phyloP scores from a whole-genome alignment of 2,113 vertebrate species.

The Choloepus hoffmanni region DNA sequence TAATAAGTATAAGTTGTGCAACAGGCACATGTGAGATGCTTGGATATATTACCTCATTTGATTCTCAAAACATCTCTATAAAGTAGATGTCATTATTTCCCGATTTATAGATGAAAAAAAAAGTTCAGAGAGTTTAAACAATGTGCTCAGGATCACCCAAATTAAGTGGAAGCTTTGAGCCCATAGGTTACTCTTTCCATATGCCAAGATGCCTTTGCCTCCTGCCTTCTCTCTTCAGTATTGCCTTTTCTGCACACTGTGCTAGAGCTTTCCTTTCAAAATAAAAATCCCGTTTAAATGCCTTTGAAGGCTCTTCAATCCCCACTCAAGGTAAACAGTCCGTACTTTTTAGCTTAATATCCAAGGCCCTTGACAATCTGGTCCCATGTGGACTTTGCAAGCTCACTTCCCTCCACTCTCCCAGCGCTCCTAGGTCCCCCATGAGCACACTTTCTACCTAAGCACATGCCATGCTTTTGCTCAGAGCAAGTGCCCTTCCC shows the following conservation, averaged over 20 bases:
- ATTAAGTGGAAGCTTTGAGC: background rate
- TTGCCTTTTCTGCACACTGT: background rate
- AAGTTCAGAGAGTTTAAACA: background rate
- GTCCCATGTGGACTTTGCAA: background rate
- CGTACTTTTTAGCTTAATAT: constrained; percentile 58
- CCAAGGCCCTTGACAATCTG: constrained; percentile 51
- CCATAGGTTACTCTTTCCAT: background rate
- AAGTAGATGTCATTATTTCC: constrained; percentile 18
- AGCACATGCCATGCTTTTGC: background rate
- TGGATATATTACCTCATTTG: background rate
- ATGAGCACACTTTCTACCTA: background rate
- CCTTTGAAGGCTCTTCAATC: constrained; percentile 61
- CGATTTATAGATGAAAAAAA: background rate
- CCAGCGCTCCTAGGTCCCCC: background rate
- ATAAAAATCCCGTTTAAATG: constrained; percentile 51
- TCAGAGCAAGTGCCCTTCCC: background rate
- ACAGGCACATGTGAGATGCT: background rate
- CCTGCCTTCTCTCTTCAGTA: background rate
- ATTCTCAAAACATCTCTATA: constrained; percentile 26
- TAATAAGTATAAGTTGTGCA: background rate
- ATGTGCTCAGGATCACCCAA: background rate
- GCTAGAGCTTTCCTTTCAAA: constrained; percentile 50
- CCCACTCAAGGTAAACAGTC: constrained; percentile 48
- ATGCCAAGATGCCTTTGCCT: background rate
- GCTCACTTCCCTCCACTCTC: background rate